Percentiles rank a stretch among this genome's conserved stretches.
phyloP scores from a whole-genome alignment of 2,888 invertebrate genomes.

The Pherbina coryleti region DNA sequence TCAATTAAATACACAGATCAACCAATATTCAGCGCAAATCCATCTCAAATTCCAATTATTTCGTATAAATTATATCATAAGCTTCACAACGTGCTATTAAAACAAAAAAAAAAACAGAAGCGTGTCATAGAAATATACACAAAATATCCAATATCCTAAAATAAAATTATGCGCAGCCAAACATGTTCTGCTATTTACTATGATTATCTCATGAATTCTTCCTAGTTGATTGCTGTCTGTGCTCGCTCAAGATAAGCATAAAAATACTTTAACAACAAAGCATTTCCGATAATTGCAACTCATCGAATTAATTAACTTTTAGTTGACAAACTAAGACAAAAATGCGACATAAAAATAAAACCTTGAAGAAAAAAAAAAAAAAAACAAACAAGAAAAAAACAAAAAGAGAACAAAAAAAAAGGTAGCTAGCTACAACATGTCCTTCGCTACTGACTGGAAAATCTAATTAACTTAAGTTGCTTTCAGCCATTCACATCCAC shows the following conservation, averaged over 20 bases:
- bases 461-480: conserved; percentile 22
- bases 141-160: no score
- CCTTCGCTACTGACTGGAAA: conserved; percentile 20
- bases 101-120: no score
- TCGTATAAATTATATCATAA: no score
- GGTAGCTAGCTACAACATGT: not conserved
- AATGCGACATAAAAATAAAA: not conserved
- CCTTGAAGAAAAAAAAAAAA: not conserved
- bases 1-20: no score
- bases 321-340: not conserved
- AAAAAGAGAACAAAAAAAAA: not conserved
- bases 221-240: no score
- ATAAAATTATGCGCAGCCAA: no score
- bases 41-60: no score
- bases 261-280: not conserved
- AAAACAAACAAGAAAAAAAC: not conserved
- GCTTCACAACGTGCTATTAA: no score
- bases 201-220: no score
- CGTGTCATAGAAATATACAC: no score
- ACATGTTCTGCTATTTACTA: no score
- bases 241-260: not conserved
- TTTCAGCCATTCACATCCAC: not conserved
- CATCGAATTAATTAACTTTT: not conserved
- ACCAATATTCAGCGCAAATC: no score
- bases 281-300: conserved; percentile 3